phyloP scores from a whole-genome alignment of 2,888 invertebrate species.

The Phyllotreta striolata region DNA sequence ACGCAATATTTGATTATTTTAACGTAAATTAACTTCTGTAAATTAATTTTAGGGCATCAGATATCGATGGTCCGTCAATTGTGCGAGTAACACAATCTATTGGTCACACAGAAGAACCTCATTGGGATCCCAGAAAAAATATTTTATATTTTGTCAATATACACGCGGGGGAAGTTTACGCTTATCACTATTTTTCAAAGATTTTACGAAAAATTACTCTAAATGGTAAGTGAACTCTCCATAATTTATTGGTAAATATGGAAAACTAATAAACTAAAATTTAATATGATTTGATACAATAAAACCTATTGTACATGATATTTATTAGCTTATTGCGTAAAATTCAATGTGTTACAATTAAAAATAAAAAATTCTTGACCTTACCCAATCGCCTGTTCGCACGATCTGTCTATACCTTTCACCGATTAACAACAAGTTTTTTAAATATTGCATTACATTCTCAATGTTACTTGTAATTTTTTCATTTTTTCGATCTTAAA shows the following conservation, averaged over 20 bases:
- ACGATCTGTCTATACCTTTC: too few species aligned
- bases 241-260: too few species aligned
- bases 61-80: slow-evolving; percentile 40
- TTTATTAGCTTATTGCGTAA: too few species aligned
- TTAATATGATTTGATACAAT: background rate
- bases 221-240: slow-evolving; percentile 35
- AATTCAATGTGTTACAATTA: too few species aligned
- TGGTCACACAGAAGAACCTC: slow-evolving; percentile 51
- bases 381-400: too few species aligned
- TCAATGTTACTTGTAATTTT: too few species aligned
- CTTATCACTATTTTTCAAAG: slow-evolving; percentile 48
- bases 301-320: background rate
- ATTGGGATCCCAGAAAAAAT: slow-evolving; percentile 50
- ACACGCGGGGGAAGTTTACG: slow-evolving; percentile 47
- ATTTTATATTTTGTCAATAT: slow-evolving; percentile 53
- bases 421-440: too few species aligned
- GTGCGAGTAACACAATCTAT: slow-evolving; percentile 47
- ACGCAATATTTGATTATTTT: background rate
- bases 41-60: background rate
- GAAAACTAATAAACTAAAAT: too few species aligned
- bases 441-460: too few species aligned
- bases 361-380: too few species aligned
- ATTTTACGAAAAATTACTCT: slow-evolving; percentile 43
- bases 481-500: too few species aligned
- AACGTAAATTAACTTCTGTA: background rate